Evolutionary conservation across 2,888 invertebrate species (phyloP).

Genomic region (Amiota communis): DNA sequence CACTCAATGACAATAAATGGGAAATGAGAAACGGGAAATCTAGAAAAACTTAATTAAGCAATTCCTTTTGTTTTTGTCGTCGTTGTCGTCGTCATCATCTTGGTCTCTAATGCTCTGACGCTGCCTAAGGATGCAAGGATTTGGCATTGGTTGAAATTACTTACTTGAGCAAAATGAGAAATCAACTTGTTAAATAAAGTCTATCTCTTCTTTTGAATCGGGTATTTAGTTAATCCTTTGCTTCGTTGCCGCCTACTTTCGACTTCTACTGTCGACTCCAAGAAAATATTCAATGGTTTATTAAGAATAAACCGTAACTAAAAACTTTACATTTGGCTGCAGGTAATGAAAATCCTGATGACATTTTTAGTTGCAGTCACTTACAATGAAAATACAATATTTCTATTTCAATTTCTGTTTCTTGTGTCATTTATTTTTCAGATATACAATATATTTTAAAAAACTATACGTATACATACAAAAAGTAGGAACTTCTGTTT

Average conservation of each 20-base stretch:
- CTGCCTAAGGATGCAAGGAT: constrained; percentile 7
- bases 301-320: constrained; percentile 50
- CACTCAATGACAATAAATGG: not conserved
- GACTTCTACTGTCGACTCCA: not conserved
- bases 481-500: no score
- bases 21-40: constrained; percentile 19
- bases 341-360: constrained; percentile 67
- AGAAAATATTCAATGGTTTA: not conserved
- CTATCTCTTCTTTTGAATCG: no score
- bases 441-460: no score
- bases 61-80: constrained; percentile 49
- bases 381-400: constrained; percentile 57
- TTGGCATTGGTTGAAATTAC: constrained; percentile 4
- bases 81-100: not conserved
- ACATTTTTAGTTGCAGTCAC: constrained; percentile 61
- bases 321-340: constrained; percentile 56
- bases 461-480: no score
- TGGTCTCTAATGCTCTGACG: not conserved
- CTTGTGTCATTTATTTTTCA: no score
- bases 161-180: not conserved
- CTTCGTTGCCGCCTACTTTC: not conserved
- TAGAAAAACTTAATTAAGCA: constrained; percentile 61
- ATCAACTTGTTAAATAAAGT: constrained; percentile 7
- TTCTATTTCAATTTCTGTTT: constrained; percentile 36
- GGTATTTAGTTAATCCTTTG: not conserved